phyloP scores from a whole-genome alignment of 2,113 vertebrate genomes.

The Meles meles region DNA sequence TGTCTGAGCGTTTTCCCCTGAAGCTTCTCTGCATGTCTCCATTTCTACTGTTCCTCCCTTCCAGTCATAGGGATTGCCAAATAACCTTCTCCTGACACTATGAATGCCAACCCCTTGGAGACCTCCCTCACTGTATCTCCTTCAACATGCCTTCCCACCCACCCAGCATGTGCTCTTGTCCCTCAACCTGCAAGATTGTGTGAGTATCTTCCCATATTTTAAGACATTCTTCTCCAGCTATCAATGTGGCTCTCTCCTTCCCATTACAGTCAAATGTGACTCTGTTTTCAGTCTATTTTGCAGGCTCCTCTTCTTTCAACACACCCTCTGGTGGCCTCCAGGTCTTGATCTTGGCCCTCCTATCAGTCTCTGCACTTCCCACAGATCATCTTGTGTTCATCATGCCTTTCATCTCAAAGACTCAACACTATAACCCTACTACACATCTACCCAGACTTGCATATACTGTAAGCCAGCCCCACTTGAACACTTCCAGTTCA shows the following conservation, averaged over 20 bases:
- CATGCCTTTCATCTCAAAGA: neutral
- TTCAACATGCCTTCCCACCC: too few species aligned
- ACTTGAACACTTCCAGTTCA: neutral
- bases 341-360: neutral
- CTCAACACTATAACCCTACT: neutral
- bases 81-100: neutral
- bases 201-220: neutral
- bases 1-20: too few species aligned
- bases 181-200: neutral
- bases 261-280: neutral
- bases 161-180: neutral
- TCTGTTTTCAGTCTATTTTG: too few species aligned
- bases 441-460: neutral
- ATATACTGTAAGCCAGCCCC: too few species aligned
- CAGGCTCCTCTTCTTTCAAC: neutral
- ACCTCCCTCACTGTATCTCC: neutral
- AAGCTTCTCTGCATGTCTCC: neutral
- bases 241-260: neutral
- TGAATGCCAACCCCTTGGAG: neutral
- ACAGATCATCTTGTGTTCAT: neutral
- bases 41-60: neutral
- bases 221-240: neutral
- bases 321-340: neutral
- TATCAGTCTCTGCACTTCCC: neutral
- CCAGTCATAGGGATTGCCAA: too few species aligned